Evolutionary conservation across 2,797 vertebrate genomes (phyloP).

Genomic region (Amphiprion clarkii): DNA sequence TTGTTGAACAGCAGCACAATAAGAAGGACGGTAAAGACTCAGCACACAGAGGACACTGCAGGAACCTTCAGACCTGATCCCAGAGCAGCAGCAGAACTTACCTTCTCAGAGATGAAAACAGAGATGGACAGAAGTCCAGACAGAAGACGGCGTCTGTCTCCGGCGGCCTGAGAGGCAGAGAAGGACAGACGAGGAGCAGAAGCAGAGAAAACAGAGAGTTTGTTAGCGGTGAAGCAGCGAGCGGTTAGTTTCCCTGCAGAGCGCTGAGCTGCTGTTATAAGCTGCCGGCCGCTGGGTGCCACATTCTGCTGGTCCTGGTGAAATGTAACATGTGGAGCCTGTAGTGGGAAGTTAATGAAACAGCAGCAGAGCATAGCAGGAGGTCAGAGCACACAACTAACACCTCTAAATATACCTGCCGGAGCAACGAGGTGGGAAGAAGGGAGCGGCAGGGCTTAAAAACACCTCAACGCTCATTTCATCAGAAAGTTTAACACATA

Average conservation of each 20-base stretch:
- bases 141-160: constrained; percentile 60
- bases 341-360: constrained; percentile 59
- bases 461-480: background rate
- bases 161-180: constrained; percentile 48
- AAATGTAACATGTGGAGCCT: constrained; percentile 79
- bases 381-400: constrained; percentile 60
- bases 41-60: too few species aligned
- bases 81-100: constrained; percentile 55
- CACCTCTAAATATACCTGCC: constrained; percentile 62
- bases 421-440: constrained; percentile 11
- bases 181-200: constrained; percentile 28
- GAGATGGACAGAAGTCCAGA: constrained; percentile 74
- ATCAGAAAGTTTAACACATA: too few species aligned
- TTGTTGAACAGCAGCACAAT: background rate
- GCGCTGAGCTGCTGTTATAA: constrained; percentile 58
- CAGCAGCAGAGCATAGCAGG: constrained; percentile 36
- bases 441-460: constrained; percentile 19
- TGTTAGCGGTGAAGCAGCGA: constrained; percentile 60
- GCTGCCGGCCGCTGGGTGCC: constrained; percentile 67
- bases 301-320: constrained; percentile 76
- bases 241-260: constrained; percentile 50
- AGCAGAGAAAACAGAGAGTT: constrained; percentile 46
- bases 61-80: too few species aligned
- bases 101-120: constrained; percentile 72
- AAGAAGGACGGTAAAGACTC: background rate